Percentiles rank a stretch among this genome's conserved stretches.
These are phyloP conservation scores for Phasianus colchicus DNA, from an alignment of 2,113 vertebrate species.

Conservation along the genomic window DNA sequence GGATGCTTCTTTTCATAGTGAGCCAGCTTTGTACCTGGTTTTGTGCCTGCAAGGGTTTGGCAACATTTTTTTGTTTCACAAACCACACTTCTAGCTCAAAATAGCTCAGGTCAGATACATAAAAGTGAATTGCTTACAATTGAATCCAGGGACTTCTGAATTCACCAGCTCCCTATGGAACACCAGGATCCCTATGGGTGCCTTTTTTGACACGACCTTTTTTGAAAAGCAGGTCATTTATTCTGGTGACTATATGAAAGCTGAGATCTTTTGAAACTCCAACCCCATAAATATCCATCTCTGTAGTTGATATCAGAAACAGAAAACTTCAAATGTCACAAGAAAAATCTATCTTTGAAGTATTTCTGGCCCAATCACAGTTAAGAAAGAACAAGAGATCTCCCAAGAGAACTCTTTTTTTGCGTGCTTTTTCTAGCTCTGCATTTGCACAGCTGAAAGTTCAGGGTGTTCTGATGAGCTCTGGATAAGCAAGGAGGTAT, in stretches of 20 bases:
- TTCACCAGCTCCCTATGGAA: not conserved
- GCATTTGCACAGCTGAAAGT: conserved; percentile 26
- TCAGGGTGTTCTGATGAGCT: conserved; percentile 50
- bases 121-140: not conserved
- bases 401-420: not conserved
- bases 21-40: not conserved
- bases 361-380: conserved; percentile 41
- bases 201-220: not conserved
- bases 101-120: not conserved
- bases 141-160: not conserved
- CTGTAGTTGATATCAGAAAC: not conserved
- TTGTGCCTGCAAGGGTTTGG: not conserved
- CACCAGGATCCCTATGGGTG: not conserved
- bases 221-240: conserved; percentile 46
- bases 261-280: conserved; percentile 24
- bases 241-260: not conserved
- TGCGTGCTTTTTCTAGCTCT: conserved; percentile 12
- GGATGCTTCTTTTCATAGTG: not conserved
- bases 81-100: not conserved
- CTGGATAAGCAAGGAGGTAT: conserved; percentile 39
- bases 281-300: conserved; percentile 3
- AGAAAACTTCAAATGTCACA: conserved; percentile 45
- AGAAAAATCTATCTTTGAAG: conserved; percentile 31
- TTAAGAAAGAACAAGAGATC: conserved; percentile 41
- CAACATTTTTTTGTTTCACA: not conserved